Conservation (phyloP, 2,113 vertebrate genomes). For the Cyprinus carpio region DNA sequence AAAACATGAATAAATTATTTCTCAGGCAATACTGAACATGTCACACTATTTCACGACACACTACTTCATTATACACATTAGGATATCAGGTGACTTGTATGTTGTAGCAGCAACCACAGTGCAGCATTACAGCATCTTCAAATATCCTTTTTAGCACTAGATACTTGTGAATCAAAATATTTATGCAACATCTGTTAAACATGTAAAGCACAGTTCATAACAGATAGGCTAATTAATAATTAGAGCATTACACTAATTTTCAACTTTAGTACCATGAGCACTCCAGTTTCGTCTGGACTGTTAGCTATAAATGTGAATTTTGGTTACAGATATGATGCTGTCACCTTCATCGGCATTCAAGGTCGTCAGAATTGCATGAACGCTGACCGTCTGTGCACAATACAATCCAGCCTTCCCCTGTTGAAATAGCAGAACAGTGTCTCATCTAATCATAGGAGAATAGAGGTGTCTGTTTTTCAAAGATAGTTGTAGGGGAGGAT, state of each 20-base stretch:
- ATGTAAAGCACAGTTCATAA: neutral
- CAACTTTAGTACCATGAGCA: neutral
- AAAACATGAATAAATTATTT: neutral
- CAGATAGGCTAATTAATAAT: neutral
- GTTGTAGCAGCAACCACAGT: neutral
- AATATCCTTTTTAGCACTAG: neutral
- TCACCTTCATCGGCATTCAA: slow-evolving; percentile 10
- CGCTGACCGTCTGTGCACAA: neutral
- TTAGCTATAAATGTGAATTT: neutral
- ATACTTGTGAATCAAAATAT: neutral
- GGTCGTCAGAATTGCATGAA: slow-evolving; percentile 9
- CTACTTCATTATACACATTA: neutral
- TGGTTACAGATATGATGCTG: neutral
- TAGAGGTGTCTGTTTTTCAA: slow-evolving; percentile 44
- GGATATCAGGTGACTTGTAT: neutral
- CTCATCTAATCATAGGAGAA: neutral
- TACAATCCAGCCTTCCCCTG: neutral
- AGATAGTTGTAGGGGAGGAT: slow-evolving; percentile 60
- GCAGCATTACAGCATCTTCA: slow-evolving; percentile 10
- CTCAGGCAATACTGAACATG: neutral
- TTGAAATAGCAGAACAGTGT: neutral
- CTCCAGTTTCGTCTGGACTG: neutral
- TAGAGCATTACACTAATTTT: neutral
- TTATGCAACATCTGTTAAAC: neutral
- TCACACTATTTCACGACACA: neutral